Evolutionary conservation across 2,888 invertebrate genomes (phyloP).

Genomic region (Caenorhabditis virilis): DNA sequence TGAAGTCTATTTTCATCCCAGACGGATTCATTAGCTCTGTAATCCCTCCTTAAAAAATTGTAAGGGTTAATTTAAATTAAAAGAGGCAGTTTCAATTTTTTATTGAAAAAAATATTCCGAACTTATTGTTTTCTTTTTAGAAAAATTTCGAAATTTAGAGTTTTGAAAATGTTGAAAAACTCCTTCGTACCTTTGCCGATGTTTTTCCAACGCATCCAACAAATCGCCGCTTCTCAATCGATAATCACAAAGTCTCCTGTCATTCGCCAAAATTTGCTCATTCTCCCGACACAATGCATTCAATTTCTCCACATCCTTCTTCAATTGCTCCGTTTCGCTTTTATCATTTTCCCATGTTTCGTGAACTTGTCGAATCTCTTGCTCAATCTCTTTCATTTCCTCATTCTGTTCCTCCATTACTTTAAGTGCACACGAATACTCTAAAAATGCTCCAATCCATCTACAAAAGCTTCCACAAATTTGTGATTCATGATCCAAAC

Average conservation of each 20-base stretch:
- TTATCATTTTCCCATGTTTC: slow-evolving; percentile 9
- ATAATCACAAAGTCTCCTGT: slow-evolving; percentile 37
- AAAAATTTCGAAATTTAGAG: no score
- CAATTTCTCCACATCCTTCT: slow-evolving; percentile 23
- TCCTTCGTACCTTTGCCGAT: slow-evolving; percentile 18
- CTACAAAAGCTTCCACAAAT: slow-evolving; percentile 24
- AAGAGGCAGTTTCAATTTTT: no score
- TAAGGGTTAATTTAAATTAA: no score
- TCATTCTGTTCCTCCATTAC: slow-evolving; percentile 30
- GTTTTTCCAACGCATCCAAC: slow-evolving; percentile 17
- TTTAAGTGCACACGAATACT: slow-evolving; percentile 17
- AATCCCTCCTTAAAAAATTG: no score
- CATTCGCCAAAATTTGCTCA: slow-evolving; percentile 31
- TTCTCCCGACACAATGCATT: slow-evolving; percentile 22
- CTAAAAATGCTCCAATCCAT: slow-evolving; percentile 31
- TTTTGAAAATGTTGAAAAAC: no score
- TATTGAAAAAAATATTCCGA: no score
- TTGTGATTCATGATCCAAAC: slow-evolving; percentile 38
- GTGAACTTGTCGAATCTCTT: slow-evolving; percentile 17
- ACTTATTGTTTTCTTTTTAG: no score
- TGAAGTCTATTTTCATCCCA: no score
- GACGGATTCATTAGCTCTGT: no score
- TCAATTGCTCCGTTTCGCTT: slow-evolving; percentile 19
- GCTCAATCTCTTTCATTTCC: slow-evolving; percentile 25
- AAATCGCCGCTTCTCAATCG: slow-evolving; percentile 33